Evolutionary conservation across 2,888 invertebrate genomes (phyloP).

Genomic region (Lepidochitona cinerea): DNA sequence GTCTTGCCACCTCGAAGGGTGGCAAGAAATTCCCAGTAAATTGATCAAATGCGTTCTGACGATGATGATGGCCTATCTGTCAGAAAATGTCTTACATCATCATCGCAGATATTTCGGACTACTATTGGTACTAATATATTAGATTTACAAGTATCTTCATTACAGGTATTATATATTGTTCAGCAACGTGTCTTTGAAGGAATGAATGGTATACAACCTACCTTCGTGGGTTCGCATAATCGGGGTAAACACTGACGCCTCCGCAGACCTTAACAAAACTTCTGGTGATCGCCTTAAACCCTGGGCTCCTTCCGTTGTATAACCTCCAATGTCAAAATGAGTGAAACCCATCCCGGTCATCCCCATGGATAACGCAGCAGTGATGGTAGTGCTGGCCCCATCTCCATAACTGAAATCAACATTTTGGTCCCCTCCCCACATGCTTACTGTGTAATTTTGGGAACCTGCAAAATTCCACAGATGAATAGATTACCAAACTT

Average conservation of each 20-base stretch:
- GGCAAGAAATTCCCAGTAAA: too few relatives aligned
- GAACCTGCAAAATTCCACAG: constrained; percentile 49
- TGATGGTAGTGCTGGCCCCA: constrained; percentile 58
- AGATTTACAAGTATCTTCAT: too few relatives aligned
- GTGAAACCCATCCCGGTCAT: constrained; percentile 59
- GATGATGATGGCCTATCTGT: too few relatives aligned
- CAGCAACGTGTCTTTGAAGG: too few relatives aligned
- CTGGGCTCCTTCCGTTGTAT: constrained; percentile 47
- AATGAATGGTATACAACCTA: too few relatives aligned
- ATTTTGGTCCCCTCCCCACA: constrained; percentile 67
- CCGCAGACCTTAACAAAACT: constrained; percentile 58
- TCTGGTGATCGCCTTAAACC: constrained; percentile 50
- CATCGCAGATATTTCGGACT: too few relatives aligned
- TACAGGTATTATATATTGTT: too few relatives aligned
- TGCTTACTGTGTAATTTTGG: constrained; percentile 51
- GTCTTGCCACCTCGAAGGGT: too few relatives aligned
- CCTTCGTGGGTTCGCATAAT: constrained; percentile 65
- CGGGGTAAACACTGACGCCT: constrained; percentile 59
- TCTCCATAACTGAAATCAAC: constrained; percentile 60
- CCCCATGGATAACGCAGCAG: constrained; percentile 56
- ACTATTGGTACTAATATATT: too few relatives aligned
- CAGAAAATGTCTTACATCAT: too few relatives aligned
- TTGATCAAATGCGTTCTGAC: too few relatives aligned
- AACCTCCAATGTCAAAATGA: constrained; percentile 65
- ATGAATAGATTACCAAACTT: too few relatives aligned